Base-by-base conservation (phyloP, 1,140 invertebrate species). In the Teleogryllus occipitalis region DNA sequence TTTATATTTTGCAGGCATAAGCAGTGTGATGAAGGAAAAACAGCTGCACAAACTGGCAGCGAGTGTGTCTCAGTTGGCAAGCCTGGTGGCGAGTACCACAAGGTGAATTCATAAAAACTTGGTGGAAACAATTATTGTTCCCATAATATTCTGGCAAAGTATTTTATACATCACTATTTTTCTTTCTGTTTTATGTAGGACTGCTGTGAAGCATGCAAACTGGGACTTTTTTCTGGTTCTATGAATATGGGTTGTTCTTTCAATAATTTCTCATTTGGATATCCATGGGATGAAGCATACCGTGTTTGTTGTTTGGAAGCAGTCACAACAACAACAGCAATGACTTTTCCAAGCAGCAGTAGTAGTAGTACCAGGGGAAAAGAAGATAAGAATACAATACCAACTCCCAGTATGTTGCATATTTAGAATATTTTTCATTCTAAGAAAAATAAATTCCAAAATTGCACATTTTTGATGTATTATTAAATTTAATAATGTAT, bases 141-240 rank as follows among this genome's bases (percentile, higher is more conserved):
- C 27, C 27, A 39, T 39, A 39, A 39, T 39, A 39, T 5, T 2
- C 27, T 39, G 5, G 27, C 27, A 39, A 39, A 39, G 27, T 39
- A 39, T 39, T 39, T 5, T 39, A 39, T 2, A 39, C 27, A 39
- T 39, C 27, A 39, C 27, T 39, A 39, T 1, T 39, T 39, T 39
- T 39, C 8, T 65, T 65, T 8, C 65, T 74, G 6, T 73, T 18
- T 49, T 74, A 46, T 76, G 54, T 84, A 88, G 81, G 87, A 89
- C 79, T 90, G 89, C 78, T 90, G 89, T 83, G 88, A 90, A 81
- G 88, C 86, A 7, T 90, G 89, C 82, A 89, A 89, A 83, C 82
- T 90, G 22, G 89, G 89, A 82, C 80, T 86, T 7, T 82, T 85
- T 21, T 85, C 87, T 49, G 88, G 87, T 10, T 85, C 86, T 47